Evolutionary conservation across 2,113 vertebrate genomes (phyloP).

Genomic region (Lipophrys pholis): DNA sequence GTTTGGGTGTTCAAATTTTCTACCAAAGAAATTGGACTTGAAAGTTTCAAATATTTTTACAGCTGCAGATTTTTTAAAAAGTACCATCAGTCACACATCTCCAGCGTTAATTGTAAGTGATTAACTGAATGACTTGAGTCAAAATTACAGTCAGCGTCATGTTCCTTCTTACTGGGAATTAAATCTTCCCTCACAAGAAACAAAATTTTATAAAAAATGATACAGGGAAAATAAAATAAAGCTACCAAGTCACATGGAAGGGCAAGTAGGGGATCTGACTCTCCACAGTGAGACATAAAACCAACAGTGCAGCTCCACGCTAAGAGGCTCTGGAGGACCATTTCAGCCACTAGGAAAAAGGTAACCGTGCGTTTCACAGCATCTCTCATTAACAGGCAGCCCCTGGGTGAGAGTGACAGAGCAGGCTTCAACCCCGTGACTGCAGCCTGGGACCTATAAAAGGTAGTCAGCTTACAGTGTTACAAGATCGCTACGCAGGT

Average conservation of each 20-base stretch:
- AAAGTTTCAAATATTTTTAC: slow-evolving; percentile 14
- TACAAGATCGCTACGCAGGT: slow-evolving; percentile 58
- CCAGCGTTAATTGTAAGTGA: slow-evolving; percentile 27
- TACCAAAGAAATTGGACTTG: background rate
- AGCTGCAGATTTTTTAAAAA: slow-evolving; percentile 3
- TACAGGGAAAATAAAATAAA: slow-evolving; percentile 53
- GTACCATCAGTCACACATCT: background rate
- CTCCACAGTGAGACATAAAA: slow-evolving; percentile 67
- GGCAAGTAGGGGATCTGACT: slow-evolving; percentile 48
- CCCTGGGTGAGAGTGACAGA: slow-evolving; percentile 76
- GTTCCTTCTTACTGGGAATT: slow-evolving; percentile 42
- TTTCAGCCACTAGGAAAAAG: slow-evolving; percentile 63
- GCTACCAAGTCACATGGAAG: slow-evolving; percentile 55
- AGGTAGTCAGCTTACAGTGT: slow-evolving; percentile 53
- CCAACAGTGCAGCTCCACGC: slow-evolving; percentile 45
- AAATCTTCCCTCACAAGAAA: slow-evolving; percentile 26
- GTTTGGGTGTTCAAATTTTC: slow-evolving; percentile 5
- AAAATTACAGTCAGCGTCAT: slow-evolving; percentile 37
- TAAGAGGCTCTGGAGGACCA: slow-evolving; percentile 69
- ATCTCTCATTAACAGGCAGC: slow-evolving; percentile 79
- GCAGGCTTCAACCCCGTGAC: slow-evolving; percentile 63
- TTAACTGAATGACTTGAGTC: slow-evolving; percentile 34
- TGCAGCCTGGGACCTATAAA: slow-evolving; percentile 74
- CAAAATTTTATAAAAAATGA: background rate
- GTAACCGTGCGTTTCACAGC: slow-evolving; percentile 77